These are phyloP conservation scores for Acleris sparsana DNA, from an alignment of 2,888 invertebrate species.

Conservation along the genomic window DNA sequence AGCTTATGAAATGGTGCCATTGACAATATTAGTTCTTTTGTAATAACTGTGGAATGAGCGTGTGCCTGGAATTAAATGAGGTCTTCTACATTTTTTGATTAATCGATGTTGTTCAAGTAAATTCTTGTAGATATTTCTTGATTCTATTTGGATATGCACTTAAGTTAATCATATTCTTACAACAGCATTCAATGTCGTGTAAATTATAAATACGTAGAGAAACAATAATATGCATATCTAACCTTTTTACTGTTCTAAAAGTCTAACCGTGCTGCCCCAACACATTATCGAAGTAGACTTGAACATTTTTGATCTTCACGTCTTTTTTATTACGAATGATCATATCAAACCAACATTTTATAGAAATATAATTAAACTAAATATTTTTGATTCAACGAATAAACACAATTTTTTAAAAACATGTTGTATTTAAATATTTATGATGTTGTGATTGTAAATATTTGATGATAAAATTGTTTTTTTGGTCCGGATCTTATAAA, in stretches of 20 bases:
- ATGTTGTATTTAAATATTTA: constrained; percentile 23
- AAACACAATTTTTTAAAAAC: constrained; percentile 18
- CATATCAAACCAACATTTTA: constrained; percentile 32
- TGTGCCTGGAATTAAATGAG: constrained; percentile 41
- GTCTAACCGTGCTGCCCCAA: constrained; percentile 23
- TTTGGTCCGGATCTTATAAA: constrained; percentile 17
- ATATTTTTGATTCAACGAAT: constrained; percentile 37
- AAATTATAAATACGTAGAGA: constrained; percentile 9
- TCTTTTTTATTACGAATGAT: constrained; percentile 27
- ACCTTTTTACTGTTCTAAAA: neutral
- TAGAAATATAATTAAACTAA: constrained; percentile 33
- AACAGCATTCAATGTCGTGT: constrained; percentile 17
- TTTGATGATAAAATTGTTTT: constrained; percentile 24
- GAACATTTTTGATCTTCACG: constrained; percentile 17
- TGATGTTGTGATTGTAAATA: constrained; percentile 35
- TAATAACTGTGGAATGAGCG: constrained; percentile 46
- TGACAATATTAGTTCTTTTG: constrained; percentile 74
- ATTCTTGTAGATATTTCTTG: constrained; percentile 24
- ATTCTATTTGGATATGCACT: constrained; percentile 26
- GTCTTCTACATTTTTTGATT: constrained; percentile 36
- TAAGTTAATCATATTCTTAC: constrained; percentile 17
- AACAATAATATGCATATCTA: constrained; percentile 21
- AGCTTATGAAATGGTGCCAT: constrained; percentile 61
- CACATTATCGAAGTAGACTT: constrained; percentile 8
- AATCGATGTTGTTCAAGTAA: constrained; percentile 23